These are phyloP conservation scores for Diadema setosum DNA, from an alignment of 35 echinoderm and acorn worm species.

Conservation along the genomic window DNA sequence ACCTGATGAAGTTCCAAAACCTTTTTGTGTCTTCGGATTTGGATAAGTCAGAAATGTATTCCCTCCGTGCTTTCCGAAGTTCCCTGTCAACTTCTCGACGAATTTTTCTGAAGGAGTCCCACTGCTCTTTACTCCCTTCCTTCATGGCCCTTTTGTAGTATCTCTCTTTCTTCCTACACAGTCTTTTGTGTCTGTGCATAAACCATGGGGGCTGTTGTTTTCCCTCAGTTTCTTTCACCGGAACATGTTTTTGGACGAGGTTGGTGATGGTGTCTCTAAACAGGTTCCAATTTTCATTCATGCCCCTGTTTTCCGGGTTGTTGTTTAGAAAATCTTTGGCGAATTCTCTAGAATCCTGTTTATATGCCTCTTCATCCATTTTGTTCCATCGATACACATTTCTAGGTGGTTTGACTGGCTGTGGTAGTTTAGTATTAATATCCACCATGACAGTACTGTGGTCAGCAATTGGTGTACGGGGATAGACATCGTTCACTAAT, in stretches of 20 bases:
- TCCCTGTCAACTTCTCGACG: background rate
- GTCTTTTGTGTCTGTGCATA: background rate
- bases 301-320: background rate
- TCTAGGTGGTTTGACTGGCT: slow-evolving; percentile 5
- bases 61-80: background rate
- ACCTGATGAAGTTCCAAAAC: background rate
- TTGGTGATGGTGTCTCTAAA: background rate
- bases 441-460: slow-evolving; percentile 33
- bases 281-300: background rate
- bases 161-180: background rate
- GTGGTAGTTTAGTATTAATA: background rate
- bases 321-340: background rate
- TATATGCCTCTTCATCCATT: background rate
- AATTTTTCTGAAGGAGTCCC: background rate
- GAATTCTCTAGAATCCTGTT: background rate
- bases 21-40: background rate
- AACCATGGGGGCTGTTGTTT: background rate
- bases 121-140: too few species aligned
- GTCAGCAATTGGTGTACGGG: background rate
- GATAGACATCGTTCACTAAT: background rate
- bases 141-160: too few species aligned
- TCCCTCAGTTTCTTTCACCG: background rate
- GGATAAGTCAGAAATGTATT: background rate
- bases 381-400: slow-evolving; percentile 23
- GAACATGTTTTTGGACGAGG: background rate